Evolutionary conservation across 2,797 vertebrate species (phyloP).

Genomic region (Meda fulgida): DNA sequence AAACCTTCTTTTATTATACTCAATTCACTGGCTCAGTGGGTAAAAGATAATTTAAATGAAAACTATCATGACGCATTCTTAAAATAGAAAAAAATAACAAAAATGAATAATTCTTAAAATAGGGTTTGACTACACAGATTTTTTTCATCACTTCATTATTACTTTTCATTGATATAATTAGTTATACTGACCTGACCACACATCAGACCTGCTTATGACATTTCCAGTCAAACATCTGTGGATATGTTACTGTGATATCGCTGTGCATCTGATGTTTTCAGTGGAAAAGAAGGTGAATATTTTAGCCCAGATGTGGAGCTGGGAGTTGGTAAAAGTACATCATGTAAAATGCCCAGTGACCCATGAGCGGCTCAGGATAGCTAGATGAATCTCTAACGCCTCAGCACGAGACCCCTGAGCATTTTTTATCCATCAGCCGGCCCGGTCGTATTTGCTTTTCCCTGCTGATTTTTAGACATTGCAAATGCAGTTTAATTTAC

Average conservation of each 20-base stretch:
- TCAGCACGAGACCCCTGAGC: conserved; percentile 68
- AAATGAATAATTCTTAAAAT: conserved; percentile 20
- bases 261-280: background rate
- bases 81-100: background rate
- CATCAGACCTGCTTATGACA: background rate
- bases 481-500: conserved; percentile 82
- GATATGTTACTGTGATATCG: background rate
- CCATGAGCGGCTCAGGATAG: conserved; percentile 69
- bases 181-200: background rate
- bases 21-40: conserved; percentile 38
- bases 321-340: conserved; percentile 47
- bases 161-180: background rate
- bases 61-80: conserved; percentile 35
- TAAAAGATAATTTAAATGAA: conserved; percentile 27
- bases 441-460: conserved; percentile 82
- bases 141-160: background rate
- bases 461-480: conserved; percentile 81
- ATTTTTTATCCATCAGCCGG: conserved; percentile 83
- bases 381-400: conserved; percentile 76
- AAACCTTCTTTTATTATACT: background rate
- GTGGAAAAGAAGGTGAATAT: conserved; percentile 40
- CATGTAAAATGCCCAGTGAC: conserved; percentile 68
- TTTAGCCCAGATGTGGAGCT: conserved; percentile 58
- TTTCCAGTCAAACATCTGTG: background rate
- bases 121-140: background rate